Evolutionary conservation across 2,113 vertebrate genomes (phyloP).

Genomic region (Hippotragus niger): DNA sequence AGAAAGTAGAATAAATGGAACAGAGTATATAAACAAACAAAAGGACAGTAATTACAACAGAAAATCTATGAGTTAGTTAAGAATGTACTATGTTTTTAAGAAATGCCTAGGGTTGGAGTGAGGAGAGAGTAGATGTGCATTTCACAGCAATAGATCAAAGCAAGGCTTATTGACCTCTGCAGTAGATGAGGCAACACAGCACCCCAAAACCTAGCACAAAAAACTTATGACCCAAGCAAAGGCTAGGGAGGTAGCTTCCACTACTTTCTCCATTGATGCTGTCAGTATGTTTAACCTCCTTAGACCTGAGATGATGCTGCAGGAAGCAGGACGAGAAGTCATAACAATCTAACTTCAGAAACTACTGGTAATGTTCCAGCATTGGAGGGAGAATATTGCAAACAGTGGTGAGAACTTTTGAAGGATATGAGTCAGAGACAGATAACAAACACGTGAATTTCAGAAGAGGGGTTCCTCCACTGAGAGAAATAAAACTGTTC

Average conservation of each 20-base stretch:
- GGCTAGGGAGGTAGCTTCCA: neutral
- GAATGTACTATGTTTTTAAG: neutral
- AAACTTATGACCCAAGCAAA: neutral
- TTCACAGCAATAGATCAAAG: neutral
- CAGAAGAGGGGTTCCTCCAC: neutral
- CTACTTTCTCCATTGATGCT: neutral
- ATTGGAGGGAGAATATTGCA: neutral
- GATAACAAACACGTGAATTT: neutral
- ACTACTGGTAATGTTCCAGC: neutral
- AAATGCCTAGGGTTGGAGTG: neutral
- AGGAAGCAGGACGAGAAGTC: neutral
- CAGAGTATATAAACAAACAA: neutral
- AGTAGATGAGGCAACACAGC: fast-evolving
- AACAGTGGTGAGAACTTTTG: neutral
- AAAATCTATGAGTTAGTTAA: neutral
- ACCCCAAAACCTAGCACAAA: neutral
- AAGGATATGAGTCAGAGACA: neutral
- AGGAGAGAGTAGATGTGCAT: neutral
- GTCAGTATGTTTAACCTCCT: neutral
- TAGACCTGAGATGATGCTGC: neutral
- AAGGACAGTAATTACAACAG: neutral
- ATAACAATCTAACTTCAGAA: neutral
- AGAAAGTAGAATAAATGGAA: neutral
- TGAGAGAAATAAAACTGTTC: neutral
- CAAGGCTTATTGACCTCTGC: neutral